These are phyloP conservation scores for Odocoileus hemionus DNA, from an alignment of 2,113 vertebrate genomes.

Conservation along the genomic window DNA sequence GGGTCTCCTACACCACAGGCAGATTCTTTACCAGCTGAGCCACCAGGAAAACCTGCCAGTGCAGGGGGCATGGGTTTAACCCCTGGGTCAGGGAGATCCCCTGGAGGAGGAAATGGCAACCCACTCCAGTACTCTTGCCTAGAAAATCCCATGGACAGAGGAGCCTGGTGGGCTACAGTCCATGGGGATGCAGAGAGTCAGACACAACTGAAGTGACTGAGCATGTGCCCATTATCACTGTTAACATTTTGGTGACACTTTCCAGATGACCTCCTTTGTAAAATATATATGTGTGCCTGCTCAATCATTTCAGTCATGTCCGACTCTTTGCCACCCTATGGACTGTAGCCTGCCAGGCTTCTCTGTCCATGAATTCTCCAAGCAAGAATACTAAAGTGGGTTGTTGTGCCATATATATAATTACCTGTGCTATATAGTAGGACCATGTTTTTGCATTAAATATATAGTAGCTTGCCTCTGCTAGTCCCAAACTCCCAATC, in stretches of 20 bases:
- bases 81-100: neutral
- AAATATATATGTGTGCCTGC: neutral
- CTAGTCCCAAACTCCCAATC: neutral
- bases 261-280: neutral
- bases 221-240: accelerated
- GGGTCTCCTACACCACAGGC: neutral
- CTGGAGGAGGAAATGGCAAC: neutral
- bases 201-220: neutral
- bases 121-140: neutral
- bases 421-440: neutral
- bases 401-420: neutral
- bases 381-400: neutral
- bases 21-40: neutral
- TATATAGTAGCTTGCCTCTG: neutral
- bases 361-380: neutral
- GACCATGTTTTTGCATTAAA: neutral
- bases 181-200: neutral
- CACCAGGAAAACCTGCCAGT: neutral
- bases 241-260: neutral
- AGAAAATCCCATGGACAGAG: neutral
- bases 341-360: neutral
- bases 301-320: neutral
- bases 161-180: neutral
- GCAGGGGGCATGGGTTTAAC: neutral
- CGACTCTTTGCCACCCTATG: neutral